Evolutionary conservation across 2,888 invertebrate species (phyloP).

Genomic region (Chrysina gloriosa): DNA sequence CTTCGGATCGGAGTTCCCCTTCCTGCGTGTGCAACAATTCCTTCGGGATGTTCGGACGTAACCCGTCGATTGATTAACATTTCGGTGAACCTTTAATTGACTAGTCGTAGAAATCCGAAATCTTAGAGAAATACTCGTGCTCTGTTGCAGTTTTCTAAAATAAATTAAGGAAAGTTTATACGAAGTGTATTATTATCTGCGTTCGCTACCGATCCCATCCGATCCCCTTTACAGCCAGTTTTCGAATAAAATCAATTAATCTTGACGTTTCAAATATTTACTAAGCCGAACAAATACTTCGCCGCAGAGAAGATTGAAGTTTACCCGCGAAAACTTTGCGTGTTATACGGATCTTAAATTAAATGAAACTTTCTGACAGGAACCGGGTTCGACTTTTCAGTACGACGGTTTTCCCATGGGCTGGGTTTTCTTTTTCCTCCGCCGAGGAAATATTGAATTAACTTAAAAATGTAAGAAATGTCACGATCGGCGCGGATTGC

Average conservation of each 20-base stretch:
- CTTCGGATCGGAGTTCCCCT: neutral
- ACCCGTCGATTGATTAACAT: neutral
- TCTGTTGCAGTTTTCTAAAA: too few species aligned
- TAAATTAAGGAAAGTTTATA: too few species aligned
- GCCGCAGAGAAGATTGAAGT: neutral
- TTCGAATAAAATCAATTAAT: conserved; percentile 19
- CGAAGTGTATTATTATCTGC: too few species aligned
- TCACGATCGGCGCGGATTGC: neutral
- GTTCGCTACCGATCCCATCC: neutral
- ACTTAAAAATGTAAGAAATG: neutral
- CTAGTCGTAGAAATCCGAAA: too few species aligned
- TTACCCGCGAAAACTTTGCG: neutral
- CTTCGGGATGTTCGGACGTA: neutral
- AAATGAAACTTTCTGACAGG: conserved; percentile 16
- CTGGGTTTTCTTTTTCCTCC: too few species aligned
- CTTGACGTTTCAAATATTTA: conserved; percentile 10
- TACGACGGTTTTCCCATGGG: neutral
- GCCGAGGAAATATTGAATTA: neutral
- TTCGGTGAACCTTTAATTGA: too few species aligned
- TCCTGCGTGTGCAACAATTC: neutral
- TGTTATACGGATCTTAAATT: conserved; percentile 7
- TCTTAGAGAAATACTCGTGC: too few species aligned
- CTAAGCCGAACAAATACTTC: conserved; percentile 15
- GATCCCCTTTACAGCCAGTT: neutral
- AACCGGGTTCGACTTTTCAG: neutral